Base-by-base conservation (phyloP, 2,888 invertebrate species). In the Pinctada fucata region DNA sequence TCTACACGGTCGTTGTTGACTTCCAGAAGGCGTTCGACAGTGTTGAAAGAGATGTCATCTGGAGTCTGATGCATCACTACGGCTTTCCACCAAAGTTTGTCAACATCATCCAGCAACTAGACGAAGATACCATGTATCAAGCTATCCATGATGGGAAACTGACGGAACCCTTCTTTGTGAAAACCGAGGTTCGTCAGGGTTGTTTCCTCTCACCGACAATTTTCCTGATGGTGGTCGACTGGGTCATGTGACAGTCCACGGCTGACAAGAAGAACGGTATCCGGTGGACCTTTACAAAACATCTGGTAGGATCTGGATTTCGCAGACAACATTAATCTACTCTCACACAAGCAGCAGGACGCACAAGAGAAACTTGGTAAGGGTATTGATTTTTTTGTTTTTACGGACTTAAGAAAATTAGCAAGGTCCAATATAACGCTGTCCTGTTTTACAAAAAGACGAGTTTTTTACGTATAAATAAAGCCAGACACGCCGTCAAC, bases 121-220 rank as follows among this genome's bases (percentile, higher is more conserved):
- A n/a, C 31, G 2, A 66, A 66, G 31, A 58, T 10, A 16, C 31
- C 66, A 66, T 2, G 6, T 66, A 1, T 16, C 66, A 66, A 71
- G 13, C 10, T n/a, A 47, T 71, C 48, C 71, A 48, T 71, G 16
- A 71, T 1, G 49, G 71, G 51, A 70, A 71, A 50, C 52, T 71
- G 45, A 71, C 50, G 8, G 50, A 71, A 50, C 50, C 71, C 51
- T 71, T 71, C 51, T 8, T 2, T 50, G 51, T 71, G 5, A 13
- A 2, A 50, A 71, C 51, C 0, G 16, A 10, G 8, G 71, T 49
- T 2, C 10, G 8, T 5, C 71, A 49, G 52, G 49, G 52, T 45
- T 48, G 51, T 49, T 50, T 50, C 5, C 16, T 48, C 2, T 71
- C 51, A 71, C 49, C 71, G n/a, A 71, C 51, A 1, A 51, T 2